Conservation (phyloP, 2,888 invertebrate genomes). For the Meteorus colon region DNA sequence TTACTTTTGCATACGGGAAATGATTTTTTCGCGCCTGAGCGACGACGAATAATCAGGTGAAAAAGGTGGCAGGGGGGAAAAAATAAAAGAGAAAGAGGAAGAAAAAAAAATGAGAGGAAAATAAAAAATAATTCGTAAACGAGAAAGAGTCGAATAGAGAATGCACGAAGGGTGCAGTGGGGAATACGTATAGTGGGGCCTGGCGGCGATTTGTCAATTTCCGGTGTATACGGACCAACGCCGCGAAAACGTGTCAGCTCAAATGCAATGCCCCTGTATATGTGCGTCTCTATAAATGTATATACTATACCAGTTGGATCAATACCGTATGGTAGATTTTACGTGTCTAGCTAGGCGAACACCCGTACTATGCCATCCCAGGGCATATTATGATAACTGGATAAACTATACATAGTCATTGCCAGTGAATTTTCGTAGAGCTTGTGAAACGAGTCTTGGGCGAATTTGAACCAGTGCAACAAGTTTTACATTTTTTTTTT, state of each 20-base stretch:
- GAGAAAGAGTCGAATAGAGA: conserved; percentile 32
- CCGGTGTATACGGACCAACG: conserved; percentile 51
- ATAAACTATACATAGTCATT: background rate
- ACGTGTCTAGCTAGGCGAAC: background rate
- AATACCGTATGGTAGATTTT: conserved; percentile 44
- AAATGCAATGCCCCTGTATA: conserved; percentile 42
- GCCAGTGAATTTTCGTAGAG: background rate
- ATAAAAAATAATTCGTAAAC: conserved; percentile 9
- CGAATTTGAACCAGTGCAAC: conserved; percentile 18
- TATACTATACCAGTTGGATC: conserved; percentile 39
- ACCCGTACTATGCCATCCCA: conserved; percentile 5
- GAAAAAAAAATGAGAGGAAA: background rate
- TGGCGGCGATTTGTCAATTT: conserved; percentile 59
- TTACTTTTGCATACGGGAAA: conserved; percentile 22
- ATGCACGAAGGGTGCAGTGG: background rate
- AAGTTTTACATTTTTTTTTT: conserved; percentile 20
- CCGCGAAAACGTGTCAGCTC: conserved; percentile 44
- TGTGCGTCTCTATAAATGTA: conserved; percentile 9
- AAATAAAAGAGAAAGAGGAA: background rate
- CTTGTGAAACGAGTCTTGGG: background rate
- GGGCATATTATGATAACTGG: background rate
- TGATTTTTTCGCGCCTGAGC: conserved; percentile 24
- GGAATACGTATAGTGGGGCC: conserved; percentile 33
- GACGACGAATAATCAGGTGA: conserved; percentile 1
- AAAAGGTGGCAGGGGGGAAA: background rate